Conservation (phyloP, 2,888 invertebrate species). For the Odontocerum albicorne region DNA sequence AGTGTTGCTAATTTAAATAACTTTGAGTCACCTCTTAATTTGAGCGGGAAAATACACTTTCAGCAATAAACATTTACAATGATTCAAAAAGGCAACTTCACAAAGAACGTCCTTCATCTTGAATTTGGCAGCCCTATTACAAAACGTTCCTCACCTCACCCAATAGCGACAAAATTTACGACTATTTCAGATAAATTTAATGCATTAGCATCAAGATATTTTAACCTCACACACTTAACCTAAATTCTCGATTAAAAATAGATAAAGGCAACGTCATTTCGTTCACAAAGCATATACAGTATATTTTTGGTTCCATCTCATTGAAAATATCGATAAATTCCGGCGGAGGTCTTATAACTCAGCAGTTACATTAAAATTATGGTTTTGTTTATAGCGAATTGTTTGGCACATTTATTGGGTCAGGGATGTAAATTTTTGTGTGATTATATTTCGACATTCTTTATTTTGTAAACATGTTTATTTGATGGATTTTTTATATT, state of each 20-base stretch:
- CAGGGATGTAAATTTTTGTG: slow-evolving; percentile 4
- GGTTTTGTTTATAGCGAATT: slow-evolving; percentile 20
- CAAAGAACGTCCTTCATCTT: no score
- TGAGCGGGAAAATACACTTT: no score
- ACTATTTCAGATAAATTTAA: not conserved
- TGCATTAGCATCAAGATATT: not conserved
- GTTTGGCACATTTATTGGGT: slow-evolving; percentile 21
- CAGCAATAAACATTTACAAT: no score
- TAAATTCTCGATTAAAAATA: not conserved
- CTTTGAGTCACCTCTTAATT: no score
- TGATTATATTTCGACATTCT: not conserved
- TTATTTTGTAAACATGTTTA: not conserved
- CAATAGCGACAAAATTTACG: not conserved
- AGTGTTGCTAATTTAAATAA: no score
- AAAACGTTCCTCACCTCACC: not conserved
- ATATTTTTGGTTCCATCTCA: slow-evolving; percentile 9
- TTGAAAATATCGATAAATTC: slow-evolving; percentile 17
- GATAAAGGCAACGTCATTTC: not conserved
- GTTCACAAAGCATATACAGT: not conserved
- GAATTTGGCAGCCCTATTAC: no score
- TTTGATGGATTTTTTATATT: no score
- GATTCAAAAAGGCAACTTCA: no score
- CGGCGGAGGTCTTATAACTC: slow-evolving; percentile 3
- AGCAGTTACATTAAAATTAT: slow-evolving; percentile 14
- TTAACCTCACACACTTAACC: not conserved